phyloP scores from a whole-genome alignment of 2,888 invertebrate species.

The Saturnia pavonia region DNA sequence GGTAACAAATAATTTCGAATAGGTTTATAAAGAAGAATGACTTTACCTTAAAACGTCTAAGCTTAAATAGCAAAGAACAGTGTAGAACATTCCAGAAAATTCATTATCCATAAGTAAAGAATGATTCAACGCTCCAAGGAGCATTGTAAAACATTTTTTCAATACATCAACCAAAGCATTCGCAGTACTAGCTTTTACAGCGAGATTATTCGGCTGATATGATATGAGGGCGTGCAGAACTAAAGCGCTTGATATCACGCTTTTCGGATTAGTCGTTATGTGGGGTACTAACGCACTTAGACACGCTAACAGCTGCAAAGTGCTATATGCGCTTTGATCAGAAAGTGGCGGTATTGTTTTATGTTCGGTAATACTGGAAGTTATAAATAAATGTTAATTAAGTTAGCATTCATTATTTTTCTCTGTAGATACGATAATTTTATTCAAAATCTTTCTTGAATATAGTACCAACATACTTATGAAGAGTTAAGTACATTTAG shows the following conservation, averaged over 20 bases:
- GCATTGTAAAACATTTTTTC: conserved; percentile 59
- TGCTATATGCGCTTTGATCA: conserved; percentile 71
- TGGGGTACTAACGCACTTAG: conserved; percentile 51
- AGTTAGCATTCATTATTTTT: not conserved
- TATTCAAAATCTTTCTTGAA: not conserved
- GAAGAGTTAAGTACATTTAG: too few species aligned
- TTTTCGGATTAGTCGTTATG: conserved; percentile 50
- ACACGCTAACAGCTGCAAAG: conserved; percentile 64
- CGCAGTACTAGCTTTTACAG: conserved; percentile 48
- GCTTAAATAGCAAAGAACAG: conserved; percentile 61
- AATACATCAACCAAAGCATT: conserved; percentile 52
- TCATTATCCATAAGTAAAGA: conserved; percentile 49
- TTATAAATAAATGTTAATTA: not conserved
- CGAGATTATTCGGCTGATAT: conserved; percentile 61
- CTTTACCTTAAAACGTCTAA: conserved; percentile 58
- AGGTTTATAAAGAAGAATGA: conserved; percentile 7
- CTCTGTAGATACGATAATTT: not conserved
- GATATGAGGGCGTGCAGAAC: conserved; percentile 63
- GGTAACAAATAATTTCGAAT: not conserved
- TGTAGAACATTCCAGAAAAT: conserved; percentile 55
- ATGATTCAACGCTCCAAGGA: conserved; percentile 59
- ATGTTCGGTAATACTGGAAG: conserved; percentile 52
- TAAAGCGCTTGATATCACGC: conserved; percentile 61
- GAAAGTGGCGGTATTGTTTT: conserved; percentile 61
- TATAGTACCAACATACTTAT: too few species aligned